Base-by-base conservation (phyloP, 2,797 vertebrate genomes). In the Argya squamiceps region DNA sequence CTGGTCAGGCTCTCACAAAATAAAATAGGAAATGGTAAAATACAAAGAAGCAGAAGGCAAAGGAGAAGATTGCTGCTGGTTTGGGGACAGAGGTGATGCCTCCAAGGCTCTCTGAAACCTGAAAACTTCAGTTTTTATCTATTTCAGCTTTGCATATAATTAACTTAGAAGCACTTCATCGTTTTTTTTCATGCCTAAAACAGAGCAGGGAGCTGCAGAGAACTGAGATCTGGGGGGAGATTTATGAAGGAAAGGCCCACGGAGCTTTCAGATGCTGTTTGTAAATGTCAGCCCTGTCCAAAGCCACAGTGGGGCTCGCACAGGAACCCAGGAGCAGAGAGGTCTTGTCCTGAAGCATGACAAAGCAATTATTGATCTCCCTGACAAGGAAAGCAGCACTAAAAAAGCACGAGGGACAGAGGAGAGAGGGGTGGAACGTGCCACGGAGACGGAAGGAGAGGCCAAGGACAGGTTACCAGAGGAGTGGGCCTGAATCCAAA, bases 391-490 rank as follows among this genome's bases (percentile, higher is more conserved):
- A 64, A 56, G 50, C 74, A 15, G 73, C 5, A 1, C 69, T 88
- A 3, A 24, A 56, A 91, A 69, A 89, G 37, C 91, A 46, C n/a
- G 0, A 4, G 93, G 88, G 80, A 67, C 88, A 37, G 41, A 8
- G 0, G 74, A 53, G 70, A 63, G 73, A 47, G 67, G 60, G 73
- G 5, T 58, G 81, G 89, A 39, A 93, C 49, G 17, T 84, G 95
- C 86, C 92, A 44, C 18, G 6, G 85, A 92, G 70, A 39, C 18
- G 4, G 92, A 80, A 93, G 86, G 93, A 91, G 94, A 96, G 94
- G 95, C 94, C 96, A 96, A 96, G 95, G 96, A 95, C 96, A 96
- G 92, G 96, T 96, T 97, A 95, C 34, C 65, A 53, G 93, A 84
- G 83, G 58, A 80, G 39, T 9, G 70, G 93, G 96, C 74, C 68